Percentiles rank a stretch among this genome's conserved stretches.
Evolutionary conservation across 92 coral and sea anemone genomes (phyloP).

Genomic region (Porites cylindrica): DNA sequence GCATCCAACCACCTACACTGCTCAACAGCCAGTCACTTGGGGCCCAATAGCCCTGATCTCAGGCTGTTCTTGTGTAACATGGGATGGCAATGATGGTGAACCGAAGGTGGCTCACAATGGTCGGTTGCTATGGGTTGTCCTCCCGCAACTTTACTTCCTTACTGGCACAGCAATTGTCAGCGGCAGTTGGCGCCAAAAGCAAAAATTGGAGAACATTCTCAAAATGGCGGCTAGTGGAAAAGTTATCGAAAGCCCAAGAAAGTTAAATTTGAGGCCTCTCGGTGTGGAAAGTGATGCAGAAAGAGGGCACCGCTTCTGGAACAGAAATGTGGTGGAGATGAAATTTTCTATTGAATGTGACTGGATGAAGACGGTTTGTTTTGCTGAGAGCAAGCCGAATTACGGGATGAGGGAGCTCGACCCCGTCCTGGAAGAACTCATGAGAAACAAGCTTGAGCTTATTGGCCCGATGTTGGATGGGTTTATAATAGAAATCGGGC

Average conservation of each 20-base stretch:
- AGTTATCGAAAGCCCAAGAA: not conserved
- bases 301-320: conserved; percentile 45
- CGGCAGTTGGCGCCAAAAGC: conserved; percentile 8
- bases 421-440: conserved; percentile 40
- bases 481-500: conserved; percentile 52
- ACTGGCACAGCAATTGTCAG: conserved; percentile 41
- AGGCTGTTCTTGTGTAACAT: no score
- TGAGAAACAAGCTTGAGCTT: conserved; percentile 62
- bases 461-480: conserved; percentile 57
- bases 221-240: conserved; percentile 16
- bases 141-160: conserved; percentile 43
- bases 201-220: not conserved
- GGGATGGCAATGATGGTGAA: no score
- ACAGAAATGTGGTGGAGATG: conserved; percentile 42
- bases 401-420: conserved; percentile 58
- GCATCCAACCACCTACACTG: no score
- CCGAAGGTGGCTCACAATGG: conserved; percentile 23
- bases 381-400: conserved; percentile 41
- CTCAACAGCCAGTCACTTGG: no score
- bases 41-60: no score
- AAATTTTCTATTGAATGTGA: conserved; percentile 38
- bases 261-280: conserved; percentile 11
- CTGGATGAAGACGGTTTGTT: conserved; percentile 40
- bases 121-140: conserved; percentile 43
- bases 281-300: conserved; percentile 46